These are phyloP conservation scores for Lasius platythorax DNA, from an alignment of 2,888 invertebrate species.

Conservation along the genomic window DNA sequence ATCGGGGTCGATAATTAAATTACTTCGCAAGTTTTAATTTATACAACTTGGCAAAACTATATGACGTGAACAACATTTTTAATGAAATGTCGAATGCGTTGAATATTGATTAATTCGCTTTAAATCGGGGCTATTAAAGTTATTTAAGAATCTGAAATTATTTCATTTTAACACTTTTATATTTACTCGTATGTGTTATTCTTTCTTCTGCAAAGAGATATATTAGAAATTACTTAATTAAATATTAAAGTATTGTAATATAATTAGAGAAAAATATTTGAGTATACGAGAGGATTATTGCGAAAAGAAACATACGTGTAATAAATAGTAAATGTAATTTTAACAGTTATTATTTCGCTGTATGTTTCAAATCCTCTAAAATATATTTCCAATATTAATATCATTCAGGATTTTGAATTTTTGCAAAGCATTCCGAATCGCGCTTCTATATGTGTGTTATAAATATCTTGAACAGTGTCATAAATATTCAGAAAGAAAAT, in stretches of 20 bases:
- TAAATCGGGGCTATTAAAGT: background rate
- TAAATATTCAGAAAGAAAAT: background rate
- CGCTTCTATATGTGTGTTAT: background rate
- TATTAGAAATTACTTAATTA: background rate
- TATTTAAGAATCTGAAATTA: background rate
- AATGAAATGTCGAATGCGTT: background rate
- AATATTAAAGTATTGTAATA: background rate
- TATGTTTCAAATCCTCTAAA: conserved; percentile 4
- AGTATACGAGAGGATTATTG: conserved; percentile 1
- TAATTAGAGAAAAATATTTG: conserved; percentile 4
- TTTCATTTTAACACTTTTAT: background rate
- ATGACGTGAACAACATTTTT: conserved; percentile 2
- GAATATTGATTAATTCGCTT: background rate
- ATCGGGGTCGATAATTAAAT: conserved; percentile 35
- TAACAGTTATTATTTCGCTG: conserved; percentile 25
- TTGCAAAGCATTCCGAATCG: background rate
- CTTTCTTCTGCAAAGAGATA: background rate
- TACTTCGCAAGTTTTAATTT: conserved; percentile 29
- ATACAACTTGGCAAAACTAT: background rate
- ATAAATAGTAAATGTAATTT: conserved; percentile 22
- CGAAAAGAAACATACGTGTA: background rate
- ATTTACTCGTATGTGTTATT: background rate
- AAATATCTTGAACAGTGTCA: conserved; percentile 20
- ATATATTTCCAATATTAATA: conserved; percentile 29
- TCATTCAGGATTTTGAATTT: conserved; percentile 28